Percentiles rank a stretch among this genome's conserved stretches.
Evolutionary conservation across 1,140 invertebrate species (phyloP).

Genomic region (Drosophila equinoxialis): DNA sequence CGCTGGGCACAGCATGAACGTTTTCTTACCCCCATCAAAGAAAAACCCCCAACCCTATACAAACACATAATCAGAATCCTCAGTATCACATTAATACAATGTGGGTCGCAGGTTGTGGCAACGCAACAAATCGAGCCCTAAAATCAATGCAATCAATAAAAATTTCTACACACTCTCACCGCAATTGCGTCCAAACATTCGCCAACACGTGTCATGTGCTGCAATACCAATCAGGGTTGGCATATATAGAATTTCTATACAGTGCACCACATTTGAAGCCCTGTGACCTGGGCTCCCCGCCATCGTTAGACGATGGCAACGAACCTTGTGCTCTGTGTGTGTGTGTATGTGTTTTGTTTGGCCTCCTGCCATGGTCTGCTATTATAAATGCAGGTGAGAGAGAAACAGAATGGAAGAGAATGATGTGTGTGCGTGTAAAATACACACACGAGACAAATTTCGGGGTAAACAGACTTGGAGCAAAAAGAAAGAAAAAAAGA

Average conservation of each 20-base stretch:
- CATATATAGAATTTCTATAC: conserved; percentile 49
- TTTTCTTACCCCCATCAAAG: neutral
- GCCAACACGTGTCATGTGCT: conserved; percentile 41
- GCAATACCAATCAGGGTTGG: conserved; percentile 60
- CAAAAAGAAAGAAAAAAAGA: conserved; percentile 34
- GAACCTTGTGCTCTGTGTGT: conserved; percentile 44
- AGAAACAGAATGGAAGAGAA: neutral
- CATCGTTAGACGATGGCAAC: conserved; percentile 58
- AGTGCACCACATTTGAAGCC: conserved; percentile 50
- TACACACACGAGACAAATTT: conserved; percentile 72
- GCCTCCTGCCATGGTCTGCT: conserved; percentile 33
- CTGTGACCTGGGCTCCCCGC: conserved; percentile 23
- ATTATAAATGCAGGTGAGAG: conserved; percentile 62
- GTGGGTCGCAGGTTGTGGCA: conserved; percentile 33
- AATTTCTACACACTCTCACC: conserved; percentile 42
- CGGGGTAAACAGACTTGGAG: conserved; percentile 45
- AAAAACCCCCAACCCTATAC: no score
- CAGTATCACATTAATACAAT: conserved; percentile 22
- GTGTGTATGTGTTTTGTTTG: conserved; percentile 33
- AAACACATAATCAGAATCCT: conserved; percentile 3
- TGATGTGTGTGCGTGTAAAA: conserved; percentile 43
- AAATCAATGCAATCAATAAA: conserved; percentile 80
- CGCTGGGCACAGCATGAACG: neutral
- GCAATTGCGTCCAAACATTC: conserved; percentile 18
- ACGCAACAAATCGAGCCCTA: conserved; percentile 59